phyloP scores from a whole-genome alignment of 2,888 invertebrate species.

The Epistrophe eligans region DNA sequence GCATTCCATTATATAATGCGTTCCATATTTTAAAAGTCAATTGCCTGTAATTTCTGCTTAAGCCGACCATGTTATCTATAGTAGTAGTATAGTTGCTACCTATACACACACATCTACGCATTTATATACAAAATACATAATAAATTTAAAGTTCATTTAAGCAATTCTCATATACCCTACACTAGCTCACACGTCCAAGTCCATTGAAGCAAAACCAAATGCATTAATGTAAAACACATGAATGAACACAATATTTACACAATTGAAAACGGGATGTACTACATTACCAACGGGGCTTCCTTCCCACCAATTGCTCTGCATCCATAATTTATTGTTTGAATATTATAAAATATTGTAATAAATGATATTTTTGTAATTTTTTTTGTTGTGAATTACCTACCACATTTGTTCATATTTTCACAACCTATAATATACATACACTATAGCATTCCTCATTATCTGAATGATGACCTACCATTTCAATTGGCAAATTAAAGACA shows the following conservation, averaged over 20 bases:
- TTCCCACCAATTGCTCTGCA: not conserved
- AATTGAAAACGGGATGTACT: slow-evolving; percentile 29
- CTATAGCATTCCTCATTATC: slow-evolving; percentile 52
- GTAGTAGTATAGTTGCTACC: not conserved
- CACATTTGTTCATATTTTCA: not conserved
- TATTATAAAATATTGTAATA: not conserved
- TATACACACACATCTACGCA: not conserved
- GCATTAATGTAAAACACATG: slow-evolving; percentile 30
- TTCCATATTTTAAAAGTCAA: slow-evolving; percentile 21
- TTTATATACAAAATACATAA: not conserved
- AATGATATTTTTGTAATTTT: not conserved
- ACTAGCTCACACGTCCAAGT: slow-evolving; percentile 6
- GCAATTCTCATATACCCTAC: not conserved
- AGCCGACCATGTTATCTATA: not conserved
- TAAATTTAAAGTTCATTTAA: slow-evolving; percentile 15
- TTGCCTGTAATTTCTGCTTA: slow-evolving; percentile 17
- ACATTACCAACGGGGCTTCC: slow-evolving; percentile 27
- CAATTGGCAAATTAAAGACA: slow-evolving; percentile 48
- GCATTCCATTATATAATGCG: not conserved
- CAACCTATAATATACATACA: slow-evolving; percentile 18
- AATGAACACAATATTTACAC: slow-evolving; percentile 28
- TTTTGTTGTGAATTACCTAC: not conserved
- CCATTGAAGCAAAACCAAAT: slow-evolving; percentile 39
- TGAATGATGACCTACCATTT: not conserved
- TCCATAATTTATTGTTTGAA: slow-evolving; percentile 54